Conservation (phyloP, 37 sponge, comb jelly and placozoan species). For the Spongilla lacustris region DNA sequence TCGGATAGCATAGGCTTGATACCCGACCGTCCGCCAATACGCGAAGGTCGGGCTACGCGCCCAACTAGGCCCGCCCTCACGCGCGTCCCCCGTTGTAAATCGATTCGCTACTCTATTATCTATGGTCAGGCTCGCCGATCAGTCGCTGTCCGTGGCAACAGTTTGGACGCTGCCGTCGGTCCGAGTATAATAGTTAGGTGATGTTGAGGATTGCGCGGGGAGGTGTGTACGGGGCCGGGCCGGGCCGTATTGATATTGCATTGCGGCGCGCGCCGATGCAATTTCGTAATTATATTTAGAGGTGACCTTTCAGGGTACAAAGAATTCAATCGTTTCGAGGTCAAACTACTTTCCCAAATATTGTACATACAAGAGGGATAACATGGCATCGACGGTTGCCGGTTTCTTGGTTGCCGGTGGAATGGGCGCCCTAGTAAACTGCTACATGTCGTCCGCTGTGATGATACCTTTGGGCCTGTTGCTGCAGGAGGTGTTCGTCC, state of each 20-base stretch:
- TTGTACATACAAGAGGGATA: too few species aligned
- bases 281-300: too few species aligned
- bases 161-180: not conserved
- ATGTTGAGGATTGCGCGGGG: slow-evolving; percentile 9
- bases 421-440: slow-evolving; percentile 61
- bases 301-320: too few species aligned
- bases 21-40: too few species aligned
- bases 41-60: too few species aligned
- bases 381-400: not conserved
- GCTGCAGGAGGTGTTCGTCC: slow-evolving; percentile 31
- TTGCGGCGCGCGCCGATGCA: too few species aligned
- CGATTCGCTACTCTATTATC: slow-evolving; percentile 14
- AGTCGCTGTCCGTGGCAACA: slow-evolving; percentile 33
- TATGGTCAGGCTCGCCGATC: slow-evolving; percentile 17
- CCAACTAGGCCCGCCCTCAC: not conserved
- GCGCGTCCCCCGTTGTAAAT: slow-evolving; percentile 63
- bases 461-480: slow-evolving; percentile 7
- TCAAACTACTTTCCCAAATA: too few species aligned
- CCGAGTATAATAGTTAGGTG: slow-evolving; percentile 12
- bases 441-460: slow-evolving; percentile 19
- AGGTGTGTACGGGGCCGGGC: not conserved
- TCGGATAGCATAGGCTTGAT: too few species aligned
- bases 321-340: too few species aligned
- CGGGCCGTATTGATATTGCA: too few species aligned
- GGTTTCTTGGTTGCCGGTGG: slow-evolving; percentile 47